Evolutionary conservation across 1,140 invertebrate species (phyloP).

Genomic region (Diuraphis noxia): DNA sequence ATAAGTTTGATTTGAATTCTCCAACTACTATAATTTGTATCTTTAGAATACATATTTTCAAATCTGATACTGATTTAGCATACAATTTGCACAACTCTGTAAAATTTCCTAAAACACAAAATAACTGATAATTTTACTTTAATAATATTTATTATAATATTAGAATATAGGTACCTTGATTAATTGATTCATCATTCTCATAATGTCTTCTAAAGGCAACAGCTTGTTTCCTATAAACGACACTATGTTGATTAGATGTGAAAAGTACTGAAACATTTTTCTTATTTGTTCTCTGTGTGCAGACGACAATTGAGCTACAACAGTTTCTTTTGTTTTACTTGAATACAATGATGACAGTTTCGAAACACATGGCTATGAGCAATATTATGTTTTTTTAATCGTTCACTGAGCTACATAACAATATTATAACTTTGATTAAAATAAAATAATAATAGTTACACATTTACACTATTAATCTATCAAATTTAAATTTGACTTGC

Average conservation of each 20-base stretch:
- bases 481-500: too few relatives aligned
- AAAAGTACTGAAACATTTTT: background rate
- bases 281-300: background rate
- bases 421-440: too few relatives aligned
- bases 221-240: background rate
- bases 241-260: background rate
- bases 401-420: too few relatives aligned
- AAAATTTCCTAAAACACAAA: background rate
- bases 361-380: background rate
- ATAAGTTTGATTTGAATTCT: background rate
- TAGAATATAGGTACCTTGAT: background rate
- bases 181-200: slow-evolving; percentile 4
- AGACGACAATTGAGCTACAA: background rate
- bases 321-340: background rate
- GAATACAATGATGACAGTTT: background rate
- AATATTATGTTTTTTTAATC: background rate
- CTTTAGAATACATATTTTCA: background rate
- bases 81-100: background rate
- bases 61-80: background rate
- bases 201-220: background rate
- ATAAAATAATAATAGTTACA: too few relatives aligned
- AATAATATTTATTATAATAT: too few relatives aligned
- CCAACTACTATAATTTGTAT: background rate
- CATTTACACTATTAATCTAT: too few relatives aligned
- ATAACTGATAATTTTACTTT: background rate